Conservation (phyloP, 2,888 invertebrate species). For the Germaria angustata region DNA sequence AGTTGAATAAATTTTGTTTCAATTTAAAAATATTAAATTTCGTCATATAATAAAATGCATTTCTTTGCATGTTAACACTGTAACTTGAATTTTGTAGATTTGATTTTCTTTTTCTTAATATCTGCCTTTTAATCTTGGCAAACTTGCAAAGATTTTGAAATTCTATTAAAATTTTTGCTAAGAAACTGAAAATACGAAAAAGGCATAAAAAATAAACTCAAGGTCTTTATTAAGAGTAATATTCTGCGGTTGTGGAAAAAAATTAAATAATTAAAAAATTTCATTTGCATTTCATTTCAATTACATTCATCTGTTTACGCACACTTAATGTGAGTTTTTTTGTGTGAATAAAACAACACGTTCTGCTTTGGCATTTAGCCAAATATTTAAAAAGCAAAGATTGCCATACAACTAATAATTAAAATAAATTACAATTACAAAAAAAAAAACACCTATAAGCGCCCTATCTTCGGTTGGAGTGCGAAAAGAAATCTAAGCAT, state of each 20-base stretch:
- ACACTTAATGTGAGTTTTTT: neutral
- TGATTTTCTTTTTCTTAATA: neutral
- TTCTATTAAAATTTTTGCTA: neutral
- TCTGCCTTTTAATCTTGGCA: neutral
- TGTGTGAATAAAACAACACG: too few relatives aligned
- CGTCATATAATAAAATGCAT: conserved; percentile 9
- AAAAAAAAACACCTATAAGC: neutral
- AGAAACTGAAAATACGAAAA: neutral
- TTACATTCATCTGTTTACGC: conserved; percentile 11
- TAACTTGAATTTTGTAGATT: conserved; percentile 24
- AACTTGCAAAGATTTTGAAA: neutral
- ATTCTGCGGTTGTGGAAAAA: neutral
- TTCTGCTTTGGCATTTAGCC: conserved; percentile 33
- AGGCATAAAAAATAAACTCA: neutral
- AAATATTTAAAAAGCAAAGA: conserved; percentile 12
- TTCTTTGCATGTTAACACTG: conserved; percentile 27
- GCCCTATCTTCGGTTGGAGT: neutral
- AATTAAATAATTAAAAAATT: conserved; percentile 1
- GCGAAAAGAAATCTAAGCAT: neutral
- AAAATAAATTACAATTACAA: neutral
- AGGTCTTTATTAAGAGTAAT: conserved; percentile 19
- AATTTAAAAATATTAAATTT: conserved; percentile 46
- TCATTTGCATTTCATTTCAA: conserved; percentile 3
- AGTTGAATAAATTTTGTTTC: neutral
- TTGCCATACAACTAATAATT: neutral